Evolutionary conservation across 2,888 invertebrate genomes (phyloP).

Genomic region (Drosophila barbarae): DNA sequence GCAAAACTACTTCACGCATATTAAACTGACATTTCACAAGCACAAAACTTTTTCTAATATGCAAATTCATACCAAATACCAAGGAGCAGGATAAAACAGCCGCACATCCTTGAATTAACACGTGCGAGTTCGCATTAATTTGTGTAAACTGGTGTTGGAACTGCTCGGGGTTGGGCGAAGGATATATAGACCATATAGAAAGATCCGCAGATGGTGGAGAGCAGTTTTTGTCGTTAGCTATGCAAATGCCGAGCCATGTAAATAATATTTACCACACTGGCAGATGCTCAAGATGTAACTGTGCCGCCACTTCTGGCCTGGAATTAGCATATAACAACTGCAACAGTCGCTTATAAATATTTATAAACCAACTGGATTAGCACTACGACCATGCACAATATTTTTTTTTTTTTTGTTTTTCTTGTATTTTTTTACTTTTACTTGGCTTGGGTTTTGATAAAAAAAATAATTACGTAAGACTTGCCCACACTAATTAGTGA

Average conservation of each 20-base stretch:
- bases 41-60: conserved; percentile 71
- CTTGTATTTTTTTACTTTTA: not conserved
- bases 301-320: conserved; percentile 53
- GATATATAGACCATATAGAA: conserved; percentile 6
- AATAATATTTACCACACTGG: conserved; percentile 71
- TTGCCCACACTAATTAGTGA: not conserved
- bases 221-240: conserved; percentile 72
- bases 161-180: conserved; percentile 41
- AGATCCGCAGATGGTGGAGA: conserved; percentile 24
- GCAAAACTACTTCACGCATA: conserved; percentile 72
- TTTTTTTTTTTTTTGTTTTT: no score
- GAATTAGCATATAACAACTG: conserved; percentile 71
- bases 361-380: conserved; percentile 50
- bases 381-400: conserved; percentile 7
- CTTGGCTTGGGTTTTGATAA: not conserved
- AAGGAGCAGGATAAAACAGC: conserved; percentile 52
- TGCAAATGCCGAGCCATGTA: conserved; percentile 67
- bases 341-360: conserved; percentile 65
- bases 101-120: conserved; percentile 72
- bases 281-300: conserved; percentile 70
- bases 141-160: conserved; percentile 56
- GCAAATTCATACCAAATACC: conserved; percentile 69
- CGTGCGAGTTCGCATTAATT: conserved; percentile 72
- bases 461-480: not conserved
- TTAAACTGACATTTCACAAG: conserved; percentile 74